Conservation (phyloP, 2,888 invertebrate species). For the Luperina nickerlii region DNA sequence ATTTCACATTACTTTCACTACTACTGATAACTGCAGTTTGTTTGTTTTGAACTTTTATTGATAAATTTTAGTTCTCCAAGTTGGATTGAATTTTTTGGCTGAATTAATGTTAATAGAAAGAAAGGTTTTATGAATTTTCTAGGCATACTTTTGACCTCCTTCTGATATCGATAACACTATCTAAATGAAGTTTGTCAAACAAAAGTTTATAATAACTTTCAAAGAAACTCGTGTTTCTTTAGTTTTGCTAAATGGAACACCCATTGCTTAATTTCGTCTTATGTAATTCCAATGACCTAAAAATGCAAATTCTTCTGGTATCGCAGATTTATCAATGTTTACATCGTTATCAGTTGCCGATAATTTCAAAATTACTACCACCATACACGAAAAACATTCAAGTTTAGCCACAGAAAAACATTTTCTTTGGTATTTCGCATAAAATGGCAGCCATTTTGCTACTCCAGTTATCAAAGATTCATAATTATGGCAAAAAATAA, state of each 20-base stretch:
- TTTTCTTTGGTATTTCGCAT: conserved; percentile 37
- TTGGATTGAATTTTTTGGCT: neutral
- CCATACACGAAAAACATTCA: conserved; percentile 55
- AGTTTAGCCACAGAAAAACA: conserved; percentile 41
- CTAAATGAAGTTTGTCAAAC: neutral
- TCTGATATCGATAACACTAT: neutral
- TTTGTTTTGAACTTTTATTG: neutral
- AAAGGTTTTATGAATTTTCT: neutral
- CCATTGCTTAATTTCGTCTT: conserved; percentile 29
- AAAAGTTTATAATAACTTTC: neutral
- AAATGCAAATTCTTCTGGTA: conserved; percentile 31
- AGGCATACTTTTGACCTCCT: neutral
- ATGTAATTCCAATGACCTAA: conserved; percentile 48
- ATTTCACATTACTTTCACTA: neutral
- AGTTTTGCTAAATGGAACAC: neutral
- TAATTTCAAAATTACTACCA: conserved; percentile 69
- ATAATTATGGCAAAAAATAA: conserved; percentile 38
- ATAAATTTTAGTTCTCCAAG: neutral
- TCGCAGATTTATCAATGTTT: conserved; percentile 65
- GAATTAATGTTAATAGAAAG: neutral
- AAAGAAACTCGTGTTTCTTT: neutral
- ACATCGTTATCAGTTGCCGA: conserved; percentile 71
- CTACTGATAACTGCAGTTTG: neutral
- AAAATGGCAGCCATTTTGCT: conserved; percentile 70
- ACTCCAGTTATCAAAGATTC: conserved; percentile 20